These are phyloP conservation scores for Philotrypesis tridentata DNA, from an alignment of 1,140 invertebrate genomes.

Conservation along the genomic window DNA sequence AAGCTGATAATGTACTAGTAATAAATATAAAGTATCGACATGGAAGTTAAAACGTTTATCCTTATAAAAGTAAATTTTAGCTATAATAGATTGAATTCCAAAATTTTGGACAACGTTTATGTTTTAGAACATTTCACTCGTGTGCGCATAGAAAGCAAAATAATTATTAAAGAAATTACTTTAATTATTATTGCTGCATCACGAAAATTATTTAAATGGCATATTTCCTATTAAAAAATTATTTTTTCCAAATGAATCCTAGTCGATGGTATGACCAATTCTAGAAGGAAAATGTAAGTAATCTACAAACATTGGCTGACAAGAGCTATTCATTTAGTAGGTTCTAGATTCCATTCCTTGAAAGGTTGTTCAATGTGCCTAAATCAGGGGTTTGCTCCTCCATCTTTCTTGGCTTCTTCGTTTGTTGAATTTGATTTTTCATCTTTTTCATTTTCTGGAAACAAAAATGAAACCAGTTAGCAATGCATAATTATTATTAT, in stretches of 20 bases:
- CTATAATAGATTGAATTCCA: constrained; percentile 33
- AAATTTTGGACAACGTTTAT: constrained; percentile 33
- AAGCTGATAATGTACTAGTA: constrained; percentile 23
- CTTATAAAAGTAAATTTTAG: constrained; percentile 24
- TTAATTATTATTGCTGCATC: constrained; percentile 19
- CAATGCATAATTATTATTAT: constrained; percentile 13
- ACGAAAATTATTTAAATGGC: constrained; percentile 1
- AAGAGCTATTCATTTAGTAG: constrained; percentile 33
- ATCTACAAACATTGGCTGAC: constrained; percentile 26
- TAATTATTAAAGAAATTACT: constrained; percentile 22
- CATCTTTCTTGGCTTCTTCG: constrained; percentile 80
- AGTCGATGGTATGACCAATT: constrained; percentile 1
- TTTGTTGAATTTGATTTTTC: constrained; percentile 75
- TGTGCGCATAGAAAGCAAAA: constrained; percentile 28
- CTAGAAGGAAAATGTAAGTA: not conserved
- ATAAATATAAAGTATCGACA: constrained; percentile 35
- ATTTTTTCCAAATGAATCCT: not conserved
- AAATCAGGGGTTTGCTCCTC: constrained; percentile 68
- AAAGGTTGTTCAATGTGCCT: constrained; percentile 41
- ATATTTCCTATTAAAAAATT: not conserved
- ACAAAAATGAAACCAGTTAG: constrained; percentile 49
- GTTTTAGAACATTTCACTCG: constrained; percentile 20
- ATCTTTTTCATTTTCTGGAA: constrained; percentile 79
- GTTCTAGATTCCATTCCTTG: constrained; percentile 46
- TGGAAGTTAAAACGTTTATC: constrained; percentile 33